Percentiles rank a stretch among this genome's conserved stretches.
phyloP scores from a whole-genome alignment of 2,888 invertebrate species.

The Cataglyphis altisquamis region DNA sequence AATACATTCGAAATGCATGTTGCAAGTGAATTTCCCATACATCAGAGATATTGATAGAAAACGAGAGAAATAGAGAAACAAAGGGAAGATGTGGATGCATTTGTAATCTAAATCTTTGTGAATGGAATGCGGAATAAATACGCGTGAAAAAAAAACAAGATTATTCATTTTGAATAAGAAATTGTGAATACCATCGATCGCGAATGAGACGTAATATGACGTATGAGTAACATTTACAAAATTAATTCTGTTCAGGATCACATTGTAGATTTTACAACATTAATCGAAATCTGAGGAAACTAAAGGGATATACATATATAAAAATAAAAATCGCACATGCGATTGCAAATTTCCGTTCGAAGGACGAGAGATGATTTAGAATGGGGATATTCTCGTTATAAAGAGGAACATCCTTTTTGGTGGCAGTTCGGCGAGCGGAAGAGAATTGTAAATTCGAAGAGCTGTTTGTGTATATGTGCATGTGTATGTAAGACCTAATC shows the following conservation, averaged over 20 bases:
- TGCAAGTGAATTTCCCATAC: constrained; percentile 50
- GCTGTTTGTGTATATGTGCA: neutral
- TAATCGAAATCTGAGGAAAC: neutral
- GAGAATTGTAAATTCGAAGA: constrained; percentile 46
- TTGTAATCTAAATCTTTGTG: constrained; percentile 59
- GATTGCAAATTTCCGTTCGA: neutral
- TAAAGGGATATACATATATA: neutral
- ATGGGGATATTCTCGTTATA: neutral
- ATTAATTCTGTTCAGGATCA: neutral
- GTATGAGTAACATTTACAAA: neutral
- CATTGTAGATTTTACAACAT: neutral
- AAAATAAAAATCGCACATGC: neutral
- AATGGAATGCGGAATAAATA: constrained; percentile 62
- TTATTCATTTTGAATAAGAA: neutral
- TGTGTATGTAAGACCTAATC: constrained; percentile 68
- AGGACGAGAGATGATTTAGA: neutral
- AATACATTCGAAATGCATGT: constrained; percentile 1
- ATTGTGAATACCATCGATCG: neutral
- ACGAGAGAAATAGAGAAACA: constrained; percentile 61
- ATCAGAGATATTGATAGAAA: constrained; percentile 65
- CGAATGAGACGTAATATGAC: neutral
- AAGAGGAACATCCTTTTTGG: neutral
- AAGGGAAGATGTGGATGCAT: constrained; percentile 68
- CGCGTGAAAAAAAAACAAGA: neutral
- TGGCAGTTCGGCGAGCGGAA: constrained; percentile 26